A percentile compares a stretch with the other conserved stretches of the same genome.
phyloP scores from a whole-genome alignment of 2,888 invertebrate species.

The Orchesella flavescens region DNA sequence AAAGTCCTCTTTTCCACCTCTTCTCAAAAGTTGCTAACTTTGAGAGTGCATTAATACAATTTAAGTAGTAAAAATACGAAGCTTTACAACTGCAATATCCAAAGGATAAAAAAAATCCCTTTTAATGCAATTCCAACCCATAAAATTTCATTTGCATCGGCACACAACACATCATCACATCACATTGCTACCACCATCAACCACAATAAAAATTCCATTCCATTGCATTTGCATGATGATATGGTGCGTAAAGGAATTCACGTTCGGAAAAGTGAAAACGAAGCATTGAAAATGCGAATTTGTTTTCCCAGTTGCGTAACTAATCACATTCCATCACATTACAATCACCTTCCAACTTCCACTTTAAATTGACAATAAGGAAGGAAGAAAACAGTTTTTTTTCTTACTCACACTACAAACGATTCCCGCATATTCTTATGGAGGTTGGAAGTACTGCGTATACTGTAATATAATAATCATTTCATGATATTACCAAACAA shows the following conservation, averaged over 20 bases:
- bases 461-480: background rate
- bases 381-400: background rate
- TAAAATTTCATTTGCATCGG: no score
- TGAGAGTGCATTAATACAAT: no score
- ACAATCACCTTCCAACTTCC: no score
- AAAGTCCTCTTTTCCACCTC: no score
- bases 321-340: background rate
- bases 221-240: background rate
- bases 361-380: background rate
- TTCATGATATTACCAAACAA: background rate
- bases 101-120: no score
- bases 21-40: no score
- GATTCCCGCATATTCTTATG: no score
- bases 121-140: no score
- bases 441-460: background rate
- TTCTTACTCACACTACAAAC: background rate
- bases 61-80: no score
- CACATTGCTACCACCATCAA: background rate
- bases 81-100: no score
- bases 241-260: background rate
- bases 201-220: background rate
- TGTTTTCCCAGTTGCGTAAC: conserved; percentile 25
- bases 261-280: background rate
- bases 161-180: no score
- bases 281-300: background rate